Base-by-base conservation (phyloP, 1,140 invertebrate genomes). In the Fragariocoptes setiger region DNA sequence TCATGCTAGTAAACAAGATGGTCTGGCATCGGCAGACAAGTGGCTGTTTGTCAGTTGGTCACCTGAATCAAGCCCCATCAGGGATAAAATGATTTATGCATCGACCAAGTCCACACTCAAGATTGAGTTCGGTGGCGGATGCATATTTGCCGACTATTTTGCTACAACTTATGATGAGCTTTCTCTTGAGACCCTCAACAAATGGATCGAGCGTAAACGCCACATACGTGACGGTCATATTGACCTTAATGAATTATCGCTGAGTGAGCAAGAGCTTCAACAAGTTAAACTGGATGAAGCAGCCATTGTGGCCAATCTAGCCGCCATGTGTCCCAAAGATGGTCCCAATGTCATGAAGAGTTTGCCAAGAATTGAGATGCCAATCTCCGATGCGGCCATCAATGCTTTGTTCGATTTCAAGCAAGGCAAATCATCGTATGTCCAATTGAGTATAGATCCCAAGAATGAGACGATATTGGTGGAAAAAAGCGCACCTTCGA, bases 41-140 rank as follows among this genome's bases (percentile, higher is more conserved):
- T 99, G 88, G 88, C 54, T 95, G 1, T 66, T 94, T 13, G 75
- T 97, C 37, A 76, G 72, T 48, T 97, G 82, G 78, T 82, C 74
- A 18, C 86, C 86, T 3, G 86, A 94, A 53, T 68, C 67, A 47
- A 74, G 83, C 8, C 68, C 71, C 5, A 71, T 85, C 3, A 65
- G 86, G 45, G 74, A 94, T 52, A 97, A 97, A 62, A 97, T 99
- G 90, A 63, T 97, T 21, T 94, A 94, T 57, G 90, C 90, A 0
- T 92, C 86, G 0, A 97, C 90, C 0, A 86, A 92, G 62, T 82
- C 90, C 2, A 97, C 88, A 1, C 59, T 99, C 2, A 99, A 94
- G 59, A 73, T 72, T 50, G 83, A 94, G 59, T 97, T 99, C 65
- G 85, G 85, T 16, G 69, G 63, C 57, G 74, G 61, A 42, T 76